phyloP scores from a whole-genome alignment of 2,113 vertebrate species.

The Lanius ludovicianus region DNA sequence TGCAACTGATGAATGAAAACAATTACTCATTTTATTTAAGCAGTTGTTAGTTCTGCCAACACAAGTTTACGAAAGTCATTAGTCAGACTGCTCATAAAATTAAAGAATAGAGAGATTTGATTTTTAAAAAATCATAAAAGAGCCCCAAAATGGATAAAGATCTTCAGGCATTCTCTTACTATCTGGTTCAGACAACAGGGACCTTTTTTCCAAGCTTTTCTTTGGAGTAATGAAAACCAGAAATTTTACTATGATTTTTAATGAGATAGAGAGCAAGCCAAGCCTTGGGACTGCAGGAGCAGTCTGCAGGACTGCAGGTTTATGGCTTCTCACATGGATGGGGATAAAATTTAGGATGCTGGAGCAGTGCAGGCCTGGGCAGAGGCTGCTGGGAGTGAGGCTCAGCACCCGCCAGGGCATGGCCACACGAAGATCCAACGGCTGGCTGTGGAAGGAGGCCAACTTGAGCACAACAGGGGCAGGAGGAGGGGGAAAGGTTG shows the following conservation, averaged over 20 bases:
- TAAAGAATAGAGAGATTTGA: not conserved
- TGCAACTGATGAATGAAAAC: conserved; percentile 50
- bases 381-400: fast-evolving
- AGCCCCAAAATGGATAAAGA: not conserved
- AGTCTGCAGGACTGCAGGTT: not conserved
- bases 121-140: not conserved
- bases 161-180: not conserved
- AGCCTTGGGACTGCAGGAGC: not conserved
- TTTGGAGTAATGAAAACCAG: not conserved
- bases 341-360: not conserved
- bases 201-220: not conserved
- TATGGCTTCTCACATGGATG: not conserved
- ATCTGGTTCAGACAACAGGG: not conserved
- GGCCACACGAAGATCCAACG: fast-evolving
- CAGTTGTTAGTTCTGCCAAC: conserved; percentile 21
- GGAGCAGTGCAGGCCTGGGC: not conserved
- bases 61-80: conserved; percentile 47
- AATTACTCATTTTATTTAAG: conserved; percentile 58
- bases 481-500: not conserved
- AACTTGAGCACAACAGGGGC: not conserved
- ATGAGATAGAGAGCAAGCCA: not conserved
- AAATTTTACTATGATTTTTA: not conserved
- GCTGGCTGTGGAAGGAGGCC: not conserved
- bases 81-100: not conserved
- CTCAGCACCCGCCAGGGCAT: fast-evolving